These are phyloP conservation scores for Uromys caudimaculatus DNA, from an alignment of 2,797 vertebrate species.

Conservation along the genomic window DNA sequence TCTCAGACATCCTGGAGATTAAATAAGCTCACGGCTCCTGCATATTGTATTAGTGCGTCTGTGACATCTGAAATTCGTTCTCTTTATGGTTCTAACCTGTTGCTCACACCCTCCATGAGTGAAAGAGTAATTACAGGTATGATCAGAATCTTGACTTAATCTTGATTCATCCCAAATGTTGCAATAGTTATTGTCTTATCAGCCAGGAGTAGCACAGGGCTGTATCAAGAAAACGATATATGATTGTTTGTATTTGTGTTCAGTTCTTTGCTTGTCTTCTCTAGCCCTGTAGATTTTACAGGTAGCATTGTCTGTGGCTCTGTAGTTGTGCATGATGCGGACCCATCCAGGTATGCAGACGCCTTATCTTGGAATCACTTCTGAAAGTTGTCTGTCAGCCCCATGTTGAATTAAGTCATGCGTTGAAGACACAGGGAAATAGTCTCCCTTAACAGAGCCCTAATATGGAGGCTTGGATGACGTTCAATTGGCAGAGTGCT, in stretches of 20 bases:
- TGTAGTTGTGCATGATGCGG: not conserved
- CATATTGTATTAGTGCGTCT: constrained; percentile 53
- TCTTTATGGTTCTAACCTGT: constrained; percentile 28
- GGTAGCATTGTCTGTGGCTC: not conserved
- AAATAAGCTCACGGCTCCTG: constrained; percentile 55
- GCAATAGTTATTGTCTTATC: constrained; percentile 2
- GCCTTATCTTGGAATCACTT: not conserved
- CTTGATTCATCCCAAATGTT: constrained; percentile 57
- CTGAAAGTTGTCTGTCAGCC: constrained; percentile 1
- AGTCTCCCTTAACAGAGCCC: not conserved
- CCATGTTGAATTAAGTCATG: not conserved
- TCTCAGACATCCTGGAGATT: constrained; percentile 66
- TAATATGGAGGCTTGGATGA: no score
- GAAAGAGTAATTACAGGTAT: constrained; percentile 56
- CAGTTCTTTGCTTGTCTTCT: constrained; percentile 35
- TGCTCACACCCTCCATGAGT: constrained; percentile 36
- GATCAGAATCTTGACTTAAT: constrained; percentile 54
- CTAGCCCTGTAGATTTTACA: not conserved
- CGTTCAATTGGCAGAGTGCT: not conserved
- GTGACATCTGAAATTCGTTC: constrained; percentile 57
- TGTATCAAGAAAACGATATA: constrained; percentile 39
- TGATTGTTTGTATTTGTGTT: constrained; percentile 25
- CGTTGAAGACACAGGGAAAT: constrained; percentile 33
- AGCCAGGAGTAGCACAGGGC: not conserved
- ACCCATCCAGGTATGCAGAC: not conserved